Conservation (phyloP, 2,888 invertebrate species). For the Mystacides longicornis region DNA sequence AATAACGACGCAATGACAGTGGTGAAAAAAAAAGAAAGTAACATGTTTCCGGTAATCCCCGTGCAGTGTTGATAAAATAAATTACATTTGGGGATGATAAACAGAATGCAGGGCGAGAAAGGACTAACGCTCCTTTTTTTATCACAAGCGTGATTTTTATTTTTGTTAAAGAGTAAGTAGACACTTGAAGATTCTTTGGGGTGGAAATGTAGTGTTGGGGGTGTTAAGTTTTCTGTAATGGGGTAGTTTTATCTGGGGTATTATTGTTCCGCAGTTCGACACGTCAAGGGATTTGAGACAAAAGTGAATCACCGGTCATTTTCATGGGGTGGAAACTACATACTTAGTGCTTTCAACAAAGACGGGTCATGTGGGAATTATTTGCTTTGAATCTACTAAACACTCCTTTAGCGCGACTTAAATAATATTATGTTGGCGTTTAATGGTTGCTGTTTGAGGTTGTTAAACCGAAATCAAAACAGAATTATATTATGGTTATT, state of each 20-base stretch:
- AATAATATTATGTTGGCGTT: no score
- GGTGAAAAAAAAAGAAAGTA: not conserved
- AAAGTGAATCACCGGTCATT: constrained; percentile 17
- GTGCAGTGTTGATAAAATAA: not conserved
- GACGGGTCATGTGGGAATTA: no score
- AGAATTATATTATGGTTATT: no score
- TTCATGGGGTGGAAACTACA: constrained; percentile 4
- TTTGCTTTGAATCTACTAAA: no score
- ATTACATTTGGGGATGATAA: not conserved
- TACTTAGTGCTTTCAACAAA: no score
- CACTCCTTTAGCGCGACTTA: no score
- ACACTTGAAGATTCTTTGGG: not conserved
- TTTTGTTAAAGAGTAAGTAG: no score
- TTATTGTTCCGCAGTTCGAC: constrained; percentile 8
- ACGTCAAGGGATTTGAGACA: constrained; percentile 9
- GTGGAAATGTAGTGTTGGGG: constrained; percentile 11
- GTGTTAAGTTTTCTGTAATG: constrained; percentile 4
- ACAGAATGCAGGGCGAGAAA: no score
- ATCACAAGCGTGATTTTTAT: no score
- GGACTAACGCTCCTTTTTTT: no score
- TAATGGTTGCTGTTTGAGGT: no score
- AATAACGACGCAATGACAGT: not conserved
- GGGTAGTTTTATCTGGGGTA: constrained; percentile 7
- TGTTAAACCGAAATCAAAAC: no score
- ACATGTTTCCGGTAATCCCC: not conserved